Percentiles rank a stretch among this genome's conserved stretches.
phyloP scores from a whole-genome alignment of 2,113 vertebrate species.

The Antigone vipio region DNA sequence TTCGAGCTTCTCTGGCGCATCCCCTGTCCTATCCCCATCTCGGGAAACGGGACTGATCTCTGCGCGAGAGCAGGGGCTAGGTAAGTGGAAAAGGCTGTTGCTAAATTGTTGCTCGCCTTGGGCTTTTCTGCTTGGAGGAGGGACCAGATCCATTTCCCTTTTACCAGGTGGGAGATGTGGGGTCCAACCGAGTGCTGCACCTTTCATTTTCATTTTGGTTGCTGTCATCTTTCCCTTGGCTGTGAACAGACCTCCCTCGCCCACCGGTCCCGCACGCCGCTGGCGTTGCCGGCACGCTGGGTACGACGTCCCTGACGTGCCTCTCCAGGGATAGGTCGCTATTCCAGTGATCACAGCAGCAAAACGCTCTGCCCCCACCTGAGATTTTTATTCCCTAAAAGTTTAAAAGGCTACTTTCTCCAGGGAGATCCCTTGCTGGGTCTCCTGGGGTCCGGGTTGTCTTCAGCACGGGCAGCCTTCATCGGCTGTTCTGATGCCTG shows the following conservation, averaged over 20 bases:
- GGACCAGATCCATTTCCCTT: not conserved
- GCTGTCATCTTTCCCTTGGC: not conserved
- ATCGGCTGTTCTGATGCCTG: not conserved
- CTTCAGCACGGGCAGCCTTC: not conserved
- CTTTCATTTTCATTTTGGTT: not conserved
- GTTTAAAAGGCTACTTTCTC: not conserved
- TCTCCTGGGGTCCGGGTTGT: not conserved
- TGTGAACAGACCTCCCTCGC: not conserved
- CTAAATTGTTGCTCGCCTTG: not conserved
- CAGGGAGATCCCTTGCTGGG: not conserved
- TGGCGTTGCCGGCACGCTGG: rapidly evolving
- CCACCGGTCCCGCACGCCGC: rapidly evolving
- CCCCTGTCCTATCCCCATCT: not conserved
- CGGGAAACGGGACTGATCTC: not conserved
- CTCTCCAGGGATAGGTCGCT: not conserved
- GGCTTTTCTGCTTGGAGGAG: not conserved
- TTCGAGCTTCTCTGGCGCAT: not conserved
- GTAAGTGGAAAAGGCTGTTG: not conserved
- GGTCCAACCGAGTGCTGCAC: rapidly evolving
- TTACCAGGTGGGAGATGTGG: rapidly evolving
- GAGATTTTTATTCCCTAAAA: not conserved
- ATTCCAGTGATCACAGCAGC: not conserved
- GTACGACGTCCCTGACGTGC: rapidly evolving
- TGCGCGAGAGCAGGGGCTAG: not conserved
- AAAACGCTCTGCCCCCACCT: not conserved